These are phyloP conservation scores for Lytechinus variegatus DNA, from an alignment of 35 echinoderm and acorn worm genomes.

Conservation along the genomic window DNA sequence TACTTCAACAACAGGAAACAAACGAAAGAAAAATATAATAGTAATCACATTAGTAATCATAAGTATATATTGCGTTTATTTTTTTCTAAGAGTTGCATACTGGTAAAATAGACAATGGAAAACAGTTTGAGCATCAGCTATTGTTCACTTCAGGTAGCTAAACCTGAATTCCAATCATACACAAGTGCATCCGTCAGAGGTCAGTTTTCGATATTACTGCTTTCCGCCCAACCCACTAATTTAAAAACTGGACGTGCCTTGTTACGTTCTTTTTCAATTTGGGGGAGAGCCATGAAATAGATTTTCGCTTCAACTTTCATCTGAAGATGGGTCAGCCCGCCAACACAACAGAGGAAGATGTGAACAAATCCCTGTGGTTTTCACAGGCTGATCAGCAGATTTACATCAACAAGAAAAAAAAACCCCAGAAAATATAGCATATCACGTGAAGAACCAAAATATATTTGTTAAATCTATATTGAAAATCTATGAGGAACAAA, in stretches of 20 bases:
- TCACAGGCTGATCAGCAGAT: not conserved
- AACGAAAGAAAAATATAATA: no score
- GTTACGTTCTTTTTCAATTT: not conserved
- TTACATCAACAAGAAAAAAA: not conserved
- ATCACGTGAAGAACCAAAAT: no score
- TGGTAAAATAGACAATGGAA: not conserved
- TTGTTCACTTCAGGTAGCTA: not conserved
- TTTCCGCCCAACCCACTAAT: not conserved
- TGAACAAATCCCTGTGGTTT: not conserved
- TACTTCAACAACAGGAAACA: no score
- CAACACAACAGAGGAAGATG: not conserved
- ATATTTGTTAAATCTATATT: no score
- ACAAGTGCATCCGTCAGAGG: not conserved
- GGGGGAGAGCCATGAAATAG: slow-evolving; percentile 8
- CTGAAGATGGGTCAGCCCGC: not conserved
- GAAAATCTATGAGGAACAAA: no score
- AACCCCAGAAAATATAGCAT: not conserved
- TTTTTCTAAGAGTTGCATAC: no score
- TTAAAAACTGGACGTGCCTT: not conserved
- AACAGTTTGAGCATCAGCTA: not conserved
- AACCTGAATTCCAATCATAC: not conserved
- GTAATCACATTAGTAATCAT: no score
- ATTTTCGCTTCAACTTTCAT: not conserved
- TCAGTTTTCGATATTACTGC: not conserved
- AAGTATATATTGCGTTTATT: no score